A percentile compares a stretch with the other conserved stretches of the same genome.
Conservation (phyloP, 2,797 vertebrate genomes). For the Syngnathus rostellatus region DNA sequence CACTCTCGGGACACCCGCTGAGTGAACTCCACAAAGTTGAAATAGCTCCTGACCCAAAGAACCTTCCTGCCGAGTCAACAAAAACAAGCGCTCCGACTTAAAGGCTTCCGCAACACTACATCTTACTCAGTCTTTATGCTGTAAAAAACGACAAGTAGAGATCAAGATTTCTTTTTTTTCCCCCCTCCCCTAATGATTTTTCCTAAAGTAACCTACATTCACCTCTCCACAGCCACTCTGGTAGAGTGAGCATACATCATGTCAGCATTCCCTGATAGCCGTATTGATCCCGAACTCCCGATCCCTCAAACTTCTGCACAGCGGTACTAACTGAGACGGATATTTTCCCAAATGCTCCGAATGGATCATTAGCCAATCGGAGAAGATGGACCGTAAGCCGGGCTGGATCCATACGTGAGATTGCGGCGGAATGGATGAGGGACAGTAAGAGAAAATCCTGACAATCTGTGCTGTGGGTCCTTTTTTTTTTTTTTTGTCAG, state of each 20-base stretch:
- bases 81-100: slow-evolving; percentile 15
- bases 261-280: slow-evolving; percentile 59
- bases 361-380: slow-evolving; percentile 69
- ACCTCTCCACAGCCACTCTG: slow-evolving; percentile 40
- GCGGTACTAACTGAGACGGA: slow-evolving; percentile 65
- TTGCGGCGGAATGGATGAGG: slow-evolving; percentile 23
- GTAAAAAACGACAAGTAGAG: slow-evolving; percentile 49
- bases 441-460: slow-evolving; percentile 17
- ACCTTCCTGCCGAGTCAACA: neutral
- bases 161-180: slow-evolving; percentile 61
- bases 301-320: slow-evolving; percentile 64
- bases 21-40: neutral
- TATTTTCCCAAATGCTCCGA: slow-evolving; percentile 60
- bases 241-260: slow-evolving; percentile 58
- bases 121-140: slow-evolving; percentile 23
- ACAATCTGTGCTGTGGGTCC: slow-evolving; percentile 8
- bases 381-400: slow-evolving; percentile 53
- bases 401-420: slow-evolving; percentile 49
- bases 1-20: neutral
- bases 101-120: slow-evolving; percentile 29
- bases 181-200: slow-evolving; percentile 51
- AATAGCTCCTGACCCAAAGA: slow-evolving; percentile 1
- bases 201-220: slow-evolving; percentile 55
- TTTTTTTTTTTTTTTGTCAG: neutral
- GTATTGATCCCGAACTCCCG: slow-evolving; percentile 64